Conservation (phyloP, 1,140 invertebrate genomes). For the Drosophila bipectinata region DNA sequence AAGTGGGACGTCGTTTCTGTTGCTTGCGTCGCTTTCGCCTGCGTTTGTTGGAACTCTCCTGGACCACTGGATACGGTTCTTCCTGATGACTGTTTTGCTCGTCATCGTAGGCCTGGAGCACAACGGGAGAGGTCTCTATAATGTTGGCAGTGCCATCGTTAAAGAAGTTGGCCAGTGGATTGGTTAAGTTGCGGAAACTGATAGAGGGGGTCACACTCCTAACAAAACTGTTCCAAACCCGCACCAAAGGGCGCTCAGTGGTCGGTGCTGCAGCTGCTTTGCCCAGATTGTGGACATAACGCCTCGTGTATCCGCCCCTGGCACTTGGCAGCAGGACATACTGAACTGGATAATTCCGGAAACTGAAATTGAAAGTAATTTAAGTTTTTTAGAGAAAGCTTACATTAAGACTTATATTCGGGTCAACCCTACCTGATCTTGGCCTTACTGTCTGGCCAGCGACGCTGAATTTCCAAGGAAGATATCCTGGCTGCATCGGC, state of each 20-base stretch:
- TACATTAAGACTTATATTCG: not conserved
- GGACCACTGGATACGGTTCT: not conserved
- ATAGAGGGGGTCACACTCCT: constrained; percentile 69
- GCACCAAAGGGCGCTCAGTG: constrained; percentile 64
- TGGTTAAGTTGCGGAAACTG: constrained; percentile 69
- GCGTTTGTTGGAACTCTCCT: constrained; percentile 49
- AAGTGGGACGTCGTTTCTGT: constrained; percentile 38
- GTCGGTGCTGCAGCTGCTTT: constrained; percentile 49
- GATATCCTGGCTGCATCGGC: constrained; percentile 25
- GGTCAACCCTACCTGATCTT: constrained; percentile 22
- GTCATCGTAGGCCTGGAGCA: constrained; percentile 29
- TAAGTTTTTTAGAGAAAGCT: too few species aligned
- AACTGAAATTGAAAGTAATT: not conserved
- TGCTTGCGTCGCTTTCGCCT: constrained; percentile 68
- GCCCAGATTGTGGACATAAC: constrained; percentile 16
- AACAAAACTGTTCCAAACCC: constrained; percentile 73
- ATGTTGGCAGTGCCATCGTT: constrained; percentile 69
- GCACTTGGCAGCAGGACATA: constrained; percentile 29
- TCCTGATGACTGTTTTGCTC: constrained; percentile 23
- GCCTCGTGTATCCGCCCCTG: constrained; percentile 39
- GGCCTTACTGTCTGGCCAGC: constrained; percentile 20
- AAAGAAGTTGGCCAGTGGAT: constrained; percentile 70
- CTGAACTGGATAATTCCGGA: constrained; percentile 14
- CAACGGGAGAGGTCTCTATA: constrained; percentile 63
- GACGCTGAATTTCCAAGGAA: constrained; percentile 13